These are phyloP conservation scores for Dasyornis broadbenti DNA, from an alignment of 2,113 vertebrate genomes.

Conservation along the genomic window DNA sequence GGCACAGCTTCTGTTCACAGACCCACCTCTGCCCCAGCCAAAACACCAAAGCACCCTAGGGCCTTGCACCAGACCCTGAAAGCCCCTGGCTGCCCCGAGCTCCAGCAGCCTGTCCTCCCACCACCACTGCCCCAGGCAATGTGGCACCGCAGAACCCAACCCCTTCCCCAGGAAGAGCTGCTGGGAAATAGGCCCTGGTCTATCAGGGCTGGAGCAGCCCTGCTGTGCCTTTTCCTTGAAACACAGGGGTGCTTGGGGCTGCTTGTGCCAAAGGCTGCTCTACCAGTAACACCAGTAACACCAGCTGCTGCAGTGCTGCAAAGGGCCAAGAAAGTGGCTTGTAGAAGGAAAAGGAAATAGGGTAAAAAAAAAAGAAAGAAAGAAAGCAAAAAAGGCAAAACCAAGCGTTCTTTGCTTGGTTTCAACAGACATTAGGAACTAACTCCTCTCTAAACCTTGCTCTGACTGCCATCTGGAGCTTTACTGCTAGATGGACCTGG, in stretches of 20 bases:
- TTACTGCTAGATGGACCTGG: background rate
- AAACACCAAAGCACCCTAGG: background rate
- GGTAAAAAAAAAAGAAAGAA: background rate
- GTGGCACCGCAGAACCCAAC: background rate
- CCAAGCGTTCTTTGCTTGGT: background rate
- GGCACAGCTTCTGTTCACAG: background rate
- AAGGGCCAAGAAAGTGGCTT: background rate
- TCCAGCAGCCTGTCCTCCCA: background rate
- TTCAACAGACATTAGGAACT: background rate
- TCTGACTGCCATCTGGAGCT: background rate
- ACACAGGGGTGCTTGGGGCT: background rate
- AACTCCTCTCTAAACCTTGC: background rate
- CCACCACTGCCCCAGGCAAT: background rate
- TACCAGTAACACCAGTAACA: background rate
- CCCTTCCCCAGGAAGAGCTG: background rate
- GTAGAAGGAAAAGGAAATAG: background rate
- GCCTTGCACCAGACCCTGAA: background rate
- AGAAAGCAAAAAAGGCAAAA: background rate
- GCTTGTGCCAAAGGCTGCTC: background rate
- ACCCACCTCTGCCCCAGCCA: background rate
- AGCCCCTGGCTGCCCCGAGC: background rate
- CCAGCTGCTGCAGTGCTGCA: background rate
- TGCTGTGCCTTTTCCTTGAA: rapidly evolving
- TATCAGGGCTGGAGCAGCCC: background rate
- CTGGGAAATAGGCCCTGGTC: background rate